Evolutionary conservation across 1,140 invertebrate species (phyloP).

Genomic region (Lepidurus packardi): DNA sequence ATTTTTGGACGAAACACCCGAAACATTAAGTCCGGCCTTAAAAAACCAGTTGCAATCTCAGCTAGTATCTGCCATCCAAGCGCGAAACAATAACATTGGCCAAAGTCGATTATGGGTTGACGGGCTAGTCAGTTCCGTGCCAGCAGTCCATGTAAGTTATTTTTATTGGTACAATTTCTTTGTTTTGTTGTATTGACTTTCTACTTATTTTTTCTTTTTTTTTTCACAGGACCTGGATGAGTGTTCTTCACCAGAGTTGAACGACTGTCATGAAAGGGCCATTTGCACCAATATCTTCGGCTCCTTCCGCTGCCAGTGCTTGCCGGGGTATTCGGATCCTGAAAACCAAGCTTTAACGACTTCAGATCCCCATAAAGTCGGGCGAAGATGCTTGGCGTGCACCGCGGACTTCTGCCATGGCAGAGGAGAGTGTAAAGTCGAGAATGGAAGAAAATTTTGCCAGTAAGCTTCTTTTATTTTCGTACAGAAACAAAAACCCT

Average conservation of each 20-base stretch:
- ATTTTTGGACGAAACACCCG: constrained; percentile 61
- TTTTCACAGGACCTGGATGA: constrained; percentile 74
- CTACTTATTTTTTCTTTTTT: constrained; percentile 23
- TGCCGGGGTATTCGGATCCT: constrained; percentile 68
- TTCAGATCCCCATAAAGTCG: constrained; percentile 57
- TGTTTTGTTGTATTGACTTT: background rate
- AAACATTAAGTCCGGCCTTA: constrained; percentile 56
- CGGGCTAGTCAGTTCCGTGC: constrained; percentile 64
- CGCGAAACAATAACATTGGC: constrained; percentile 76
- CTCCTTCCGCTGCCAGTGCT: constrained; percentile 77
- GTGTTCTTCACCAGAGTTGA: constrained; percentile 71
- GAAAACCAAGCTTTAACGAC: constrained; percentile 44
- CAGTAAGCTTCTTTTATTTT: constrained; percentile 52
- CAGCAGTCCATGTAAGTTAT: constrained; percentile 54
- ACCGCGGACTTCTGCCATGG: constrained; percentile 64
- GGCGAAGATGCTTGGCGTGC: constrained; percentile 69
- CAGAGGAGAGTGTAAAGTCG: constrained; percentile 73
- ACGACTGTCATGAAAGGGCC: constrained; percentile 82
- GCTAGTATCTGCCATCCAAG: constrained; percentile 71
- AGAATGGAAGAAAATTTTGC: constrained; percentile 67
- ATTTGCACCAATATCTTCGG: constrained; percentile 85
- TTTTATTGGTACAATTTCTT: background rate
- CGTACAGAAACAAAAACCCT: background rate
- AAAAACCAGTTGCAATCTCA: constrained; percentile 72
- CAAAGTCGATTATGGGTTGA: constrained; percentile 77